Base-by-base conservation (phyloP, 2,797 vertebrate genomes). In the Pangasius krempfi region DNA sequence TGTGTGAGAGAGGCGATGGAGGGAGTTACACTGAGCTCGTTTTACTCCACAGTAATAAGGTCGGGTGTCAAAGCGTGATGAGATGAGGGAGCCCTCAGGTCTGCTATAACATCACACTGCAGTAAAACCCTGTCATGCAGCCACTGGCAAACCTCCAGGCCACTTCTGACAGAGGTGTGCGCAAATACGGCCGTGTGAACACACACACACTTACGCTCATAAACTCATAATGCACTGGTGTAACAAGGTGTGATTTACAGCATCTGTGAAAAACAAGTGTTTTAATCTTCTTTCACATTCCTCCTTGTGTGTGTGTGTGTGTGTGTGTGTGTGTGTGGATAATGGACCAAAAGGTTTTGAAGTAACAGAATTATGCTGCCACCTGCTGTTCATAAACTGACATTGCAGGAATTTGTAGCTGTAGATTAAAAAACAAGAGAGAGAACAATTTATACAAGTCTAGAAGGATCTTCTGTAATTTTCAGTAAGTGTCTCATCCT, bases 211-310 rank as follows among this genome's bases (percentile, higher is more conserved):
- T 16, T 56, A 40, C 9, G 16, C 81, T 64, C 58, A 40, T 83
- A 83, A 82, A 60, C 54, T 58, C 54, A 37, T 60, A 81, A 81
- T 81, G 79, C 16, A 10, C 80, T 27, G 56, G 56, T 82, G 30
- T 82, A 60, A 27, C 56, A 82, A 82, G 79, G 79, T 60, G 80
- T 82, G 56, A 82, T 82, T 82, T 82, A 82, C 33, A 62, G 56
- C 10, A 12, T 27, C 56, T 44, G 12, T 27, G 5, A 27, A 62
- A 82, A 62, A 58, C 44, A 76, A 50, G 25, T 27, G 22, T 7
- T 50, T 75, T 75, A 12, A 27, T 9, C 8, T 75, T 75, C 22
- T 76, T 50, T 50, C 25, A 76, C 68, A 52, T 78, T n/a, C 44
- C 40, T 50, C 47, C 73, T 30, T 8, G 12, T 76, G 44, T 76